These are phyloP conservation scores for Parnassius orleans DNA, from an alignment of 2,888 invertebrate genomes.

Conservation along the genomic window DNA sequence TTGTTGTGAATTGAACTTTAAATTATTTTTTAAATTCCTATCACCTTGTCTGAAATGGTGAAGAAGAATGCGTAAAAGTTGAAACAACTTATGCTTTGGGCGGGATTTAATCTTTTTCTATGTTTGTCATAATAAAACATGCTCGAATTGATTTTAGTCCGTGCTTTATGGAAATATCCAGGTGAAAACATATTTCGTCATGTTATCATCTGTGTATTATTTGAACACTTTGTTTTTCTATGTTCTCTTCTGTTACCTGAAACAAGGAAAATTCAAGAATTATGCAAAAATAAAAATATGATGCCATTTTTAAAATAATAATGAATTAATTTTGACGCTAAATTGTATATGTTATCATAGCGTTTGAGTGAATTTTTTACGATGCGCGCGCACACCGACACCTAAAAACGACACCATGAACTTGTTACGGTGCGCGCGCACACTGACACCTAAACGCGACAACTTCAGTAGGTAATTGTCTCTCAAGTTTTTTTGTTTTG, in stretches of 20 bases:
- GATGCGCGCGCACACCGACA: no score
- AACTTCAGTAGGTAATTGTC: no score
- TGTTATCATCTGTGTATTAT: constrained; percentile 60
- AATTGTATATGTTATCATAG: no score
- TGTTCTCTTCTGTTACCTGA: constrained; percentile 51
- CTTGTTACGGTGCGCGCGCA: no score
- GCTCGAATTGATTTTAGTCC: constrained; percentile 53
- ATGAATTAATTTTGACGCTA: no score
- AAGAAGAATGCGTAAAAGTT: constrained; percentile 58
- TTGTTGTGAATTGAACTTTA: constrained; percentile 40
- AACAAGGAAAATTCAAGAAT: constrained; percentile 46
- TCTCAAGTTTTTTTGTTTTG: no score
- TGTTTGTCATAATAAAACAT: constrained; percentile 53
- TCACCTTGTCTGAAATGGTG: constrained; percentile 50
- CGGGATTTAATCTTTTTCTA: constrained; percentile 37
- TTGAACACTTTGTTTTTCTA: constrained; percentile 39
- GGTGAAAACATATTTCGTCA: constrained; percentile 67
- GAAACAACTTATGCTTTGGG: constrained; percentile 49
- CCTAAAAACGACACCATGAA: no score
- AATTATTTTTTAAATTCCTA: constrained; percentile 44
- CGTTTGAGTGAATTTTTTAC: no score
- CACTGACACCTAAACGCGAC: no score
- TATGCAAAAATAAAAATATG: no score
- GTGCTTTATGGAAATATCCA: constrained; percentile 50
- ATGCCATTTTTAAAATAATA: no score